Base-by-base conservation (phyloP, 2,113 vertebrate genomes). In the Microtus ochrogaster region DNA sequence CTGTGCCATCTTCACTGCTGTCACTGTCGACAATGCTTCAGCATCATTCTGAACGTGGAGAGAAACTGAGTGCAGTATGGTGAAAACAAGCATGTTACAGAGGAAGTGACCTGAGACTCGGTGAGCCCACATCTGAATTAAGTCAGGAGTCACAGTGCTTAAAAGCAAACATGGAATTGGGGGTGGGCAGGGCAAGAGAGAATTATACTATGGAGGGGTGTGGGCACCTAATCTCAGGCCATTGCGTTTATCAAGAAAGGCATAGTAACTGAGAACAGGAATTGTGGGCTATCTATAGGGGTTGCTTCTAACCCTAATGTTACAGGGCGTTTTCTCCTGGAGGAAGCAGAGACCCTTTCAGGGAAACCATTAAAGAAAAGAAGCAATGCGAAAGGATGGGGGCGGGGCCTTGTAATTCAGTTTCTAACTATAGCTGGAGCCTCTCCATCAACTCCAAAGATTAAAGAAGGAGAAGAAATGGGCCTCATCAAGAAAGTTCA, bases 401-500 rank as follows among this genome's bases (percentile, higher is more conserved):
- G 30, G 5, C 30, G 6, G 88, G 76, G 90, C 44, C 22, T 66
- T 52, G 81, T 55, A 91, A 65, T 65, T 65, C 63, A 70, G 63
- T 74, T 96, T 84, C 49, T 94, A 90, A 94, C 79, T 49, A 91
- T 63, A 79, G 55, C 13, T 36, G 84, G 47, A 10, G 30, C 52
- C 89, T 95, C 39, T 72, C 79, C 84, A 89, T 91, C 92, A 95
- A 66, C 88, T 86, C 66, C 28, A 87, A 98, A 94, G 91, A 97
- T 94, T 85, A 95, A 95, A 94, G 90, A 93, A 96, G 76, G 92
- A 78, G 78, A 97, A 83, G 78, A 96, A 87, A 97, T 76, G 78
- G 63, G 94, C 90, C 76, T 96, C 96, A 91, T 86, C 85, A 88
- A 92, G 90, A 91, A 86, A 96, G 89, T 97, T 92, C 94, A 97